phyloP scores from a whole-genome alignment of 2,797 vertebrate species.

The Toxotes lorentzi region DNA sequence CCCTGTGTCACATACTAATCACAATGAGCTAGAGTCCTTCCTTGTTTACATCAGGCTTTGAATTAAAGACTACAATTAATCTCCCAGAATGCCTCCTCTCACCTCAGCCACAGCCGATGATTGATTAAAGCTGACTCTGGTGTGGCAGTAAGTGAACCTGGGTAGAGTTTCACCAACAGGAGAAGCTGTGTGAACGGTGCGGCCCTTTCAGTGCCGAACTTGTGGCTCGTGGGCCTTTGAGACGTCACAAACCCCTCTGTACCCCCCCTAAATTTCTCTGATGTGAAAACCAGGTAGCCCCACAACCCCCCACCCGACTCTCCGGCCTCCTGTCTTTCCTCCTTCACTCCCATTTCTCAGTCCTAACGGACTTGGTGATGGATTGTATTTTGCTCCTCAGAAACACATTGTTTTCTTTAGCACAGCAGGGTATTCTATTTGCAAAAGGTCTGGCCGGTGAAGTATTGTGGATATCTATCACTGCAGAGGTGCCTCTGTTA shows the following conservation, averaged over 20 bases:
- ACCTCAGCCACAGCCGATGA: constrained; percentile 65
- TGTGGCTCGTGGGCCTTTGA: constrained; percentile 88
- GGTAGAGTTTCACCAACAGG: constrained; percentile 76
- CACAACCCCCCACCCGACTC: constrained; percentile 54
- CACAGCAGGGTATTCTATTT: constrained; percentile 99
- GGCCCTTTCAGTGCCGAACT: constrained; percentile 72
- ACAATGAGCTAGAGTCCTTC: constrained; percentile 40
- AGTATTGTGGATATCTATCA: constrained; percentile 96
- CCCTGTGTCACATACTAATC: constrained; percentile 64
- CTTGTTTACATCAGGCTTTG: constrained; percentile 75
- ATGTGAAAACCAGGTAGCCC: constrained; percentile 96
- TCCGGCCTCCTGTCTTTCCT: constrained; percentile 72
- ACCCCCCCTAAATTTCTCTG: constrained; percentile 73
- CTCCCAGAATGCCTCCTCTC: constrained; percentile 77
- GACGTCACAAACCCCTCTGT: constrained; percentile 67
- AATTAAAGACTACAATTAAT: constrained; percentile 84
- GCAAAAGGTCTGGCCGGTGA: constrained; percentile 92
- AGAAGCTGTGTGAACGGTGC: constrained; percentile 87
- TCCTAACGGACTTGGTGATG: constrained; percentile 93
- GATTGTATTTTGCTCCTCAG: constrained; percentile 97
- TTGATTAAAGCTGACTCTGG: constrained; percentile 78
- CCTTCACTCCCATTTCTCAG: constrained; percentile 76
- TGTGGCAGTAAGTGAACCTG: constrained; percentile 59
- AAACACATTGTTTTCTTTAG: constrained; percentile 99
- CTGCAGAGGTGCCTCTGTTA: constrained; percentile 89